These are phyloP conservation scores for Onthophagus sagittarius DNA, from an alignment of 2,888 invertebrate species.

Conservation along the genomic window DNA sequence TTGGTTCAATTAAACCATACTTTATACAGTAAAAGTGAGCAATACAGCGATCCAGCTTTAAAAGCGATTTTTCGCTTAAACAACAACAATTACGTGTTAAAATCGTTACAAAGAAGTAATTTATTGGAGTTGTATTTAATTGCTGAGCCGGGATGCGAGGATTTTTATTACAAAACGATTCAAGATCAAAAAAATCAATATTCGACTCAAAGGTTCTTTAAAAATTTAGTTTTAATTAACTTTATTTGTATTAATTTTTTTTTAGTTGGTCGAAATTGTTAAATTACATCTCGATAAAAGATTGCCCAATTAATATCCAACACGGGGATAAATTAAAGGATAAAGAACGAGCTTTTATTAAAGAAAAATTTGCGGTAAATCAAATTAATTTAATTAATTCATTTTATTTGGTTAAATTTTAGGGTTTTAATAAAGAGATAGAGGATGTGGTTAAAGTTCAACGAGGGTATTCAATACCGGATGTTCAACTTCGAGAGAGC, in stretches of 20 bases:
- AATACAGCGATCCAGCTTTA: slow-evolving; percentile 81
- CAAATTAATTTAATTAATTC: slow-evolving; percentile 5
- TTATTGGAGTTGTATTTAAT: slow-evolving; percentile 76
- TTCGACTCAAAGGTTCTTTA: slow-evolving; percentile 53
- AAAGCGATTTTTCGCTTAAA: slow-evolving; percentile 89
- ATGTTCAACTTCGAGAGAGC: slow-evolving; percentile 81
- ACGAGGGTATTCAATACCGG: slow-evolving; percentile 89
- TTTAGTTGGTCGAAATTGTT: slow-evolving; percentile 80
- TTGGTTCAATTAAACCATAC: slow-evolving; percentile 87
- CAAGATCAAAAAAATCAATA: slow-evolving; percentile 77
- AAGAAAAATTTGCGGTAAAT: slow-evolving; percentile 84
- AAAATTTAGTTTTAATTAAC: not conserved
- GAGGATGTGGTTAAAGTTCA: slow-evolving; percentile 84
- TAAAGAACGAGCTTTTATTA: slow-evolving; percentile 78
- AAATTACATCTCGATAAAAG: slow-evolving; percentile 68
- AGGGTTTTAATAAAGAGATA: slow-evolving; percentile 95
- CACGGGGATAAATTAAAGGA: slow-evolving; percentile 71
- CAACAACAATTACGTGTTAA: slow-evolving; percentile 92
- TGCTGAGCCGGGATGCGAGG: slow-evolving; percentile 82
- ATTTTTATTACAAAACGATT: slow-evolving; percentile 82
- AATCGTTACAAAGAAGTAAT: slow-evolving; percentile 81
- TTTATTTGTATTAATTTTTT: slow-evolving; percentile 14
- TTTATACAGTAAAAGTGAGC: slow-evolving; percentile 85
- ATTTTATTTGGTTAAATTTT: slow-evolving; percentile 21
- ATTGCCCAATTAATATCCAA: slow-evolving; percentile 57